These are phyloP conservation scores for Chorisops tibialis DNA, from an alignment of 2,888 invertebrate genomes.

Conservation along the genomic window DNA sequence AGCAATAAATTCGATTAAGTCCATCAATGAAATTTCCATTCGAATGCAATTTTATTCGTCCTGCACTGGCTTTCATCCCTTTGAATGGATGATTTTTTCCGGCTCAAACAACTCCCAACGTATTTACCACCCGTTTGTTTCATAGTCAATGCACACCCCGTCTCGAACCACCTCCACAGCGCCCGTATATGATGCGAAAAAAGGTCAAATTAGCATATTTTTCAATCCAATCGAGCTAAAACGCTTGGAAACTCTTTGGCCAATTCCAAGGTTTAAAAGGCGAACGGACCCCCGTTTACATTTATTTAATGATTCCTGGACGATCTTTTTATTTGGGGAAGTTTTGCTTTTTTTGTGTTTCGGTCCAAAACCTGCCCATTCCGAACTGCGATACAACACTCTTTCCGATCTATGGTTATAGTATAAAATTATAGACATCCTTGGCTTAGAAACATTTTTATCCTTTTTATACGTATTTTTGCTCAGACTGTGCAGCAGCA, in stretches of 20 bases:
- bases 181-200: background rate
- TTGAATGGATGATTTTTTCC: background rate
- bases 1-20: constrained; percentile 29
- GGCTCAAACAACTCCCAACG: background rate
- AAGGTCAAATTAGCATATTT: constrained; percentile 35
- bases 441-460: background rate
- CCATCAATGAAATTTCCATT: constrained; percentile 29
- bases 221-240: constrained; percentile 39
- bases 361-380: background rate
- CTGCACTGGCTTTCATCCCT: background rate
- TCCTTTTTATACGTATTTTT: background rate
- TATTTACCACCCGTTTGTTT: constrained; percentile 4
- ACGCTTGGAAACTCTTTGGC: constrained; percentile 35
- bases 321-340: constrained; percentile 1
- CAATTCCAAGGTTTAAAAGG: constrained; percentile 11
- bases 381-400: too few relatives aligned
- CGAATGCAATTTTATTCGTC: constrained; percentile 25
- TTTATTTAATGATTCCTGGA: constrained; percentile 22
- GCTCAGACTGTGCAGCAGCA: background rate
- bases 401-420: too few relatives aligned
- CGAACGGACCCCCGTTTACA: constrained; percentile 6
- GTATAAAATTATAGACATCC: too few relatives aligned
- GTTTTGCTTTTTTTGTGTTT: background rate
- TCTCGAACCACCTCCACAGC: background rate
- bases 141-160: constrained; percentile 3